Conservation (phyloP, 1,140 invertebrate species). For the Lamellibrachia luymesi region DNA sequence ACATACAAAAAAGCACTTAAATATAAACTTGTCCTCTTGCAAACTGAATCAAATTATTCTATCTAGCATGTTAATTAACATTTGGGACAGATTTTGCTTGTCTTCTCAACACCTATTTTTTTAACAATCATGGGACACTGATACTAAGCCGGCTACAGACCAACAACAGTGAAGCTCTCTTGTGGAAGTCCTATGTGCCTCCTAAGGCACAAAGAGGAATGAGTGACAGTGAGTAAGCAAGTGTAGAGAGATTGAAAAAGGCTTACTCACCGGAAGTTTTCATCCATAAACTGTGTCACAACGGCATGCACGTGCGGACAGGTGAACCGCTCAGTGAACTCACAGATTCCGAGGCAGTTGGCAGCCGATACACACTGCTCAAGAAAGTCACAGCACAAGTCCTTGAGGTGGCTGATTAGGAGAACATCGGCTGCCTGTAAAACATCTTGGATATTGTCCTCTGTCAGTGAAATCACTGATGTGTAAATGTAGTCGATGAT, state of each 20-base stretch:
- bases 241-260: background rate
- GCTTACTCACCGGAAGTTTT: slow-evolving; percentile 42
- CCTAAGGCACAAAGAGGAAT: background rate
- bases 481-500: slow-evolving; percentile 52
- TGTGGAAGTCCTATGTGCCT: background rate
- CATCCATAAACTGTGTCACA: slow-evolving; percentile 41
- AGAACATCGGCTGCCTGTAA: slow-evolving; percentile 47
- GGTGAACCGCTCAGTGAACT: slow-evolving; percentile 42
- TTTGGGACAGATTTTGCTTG: too few species aligned
- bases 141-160: background rate
- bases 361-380: slow-evolving; percentile 42
- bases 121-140: background rate
- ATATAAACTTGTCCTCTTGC: background rate
- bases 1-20: background rate
- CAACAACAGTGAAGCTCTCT: background rate
- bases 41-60: too few species aligned
- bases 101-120: too few species aligned
- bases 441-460: slow-evolving; percentile 49
- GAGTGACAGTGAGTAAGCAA: background rate
- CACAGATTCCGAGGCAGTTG: slow-evolving; percentile 47
- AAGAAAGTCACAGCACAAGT: slow-evolving; percentile 48
- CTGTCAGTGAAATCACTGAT: slow-evolving; percentile 38
- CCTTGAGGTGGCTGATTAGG: slow-evolving; percentile 43
- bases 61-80: too few species aligned
- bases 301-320: slow-evolving; percentile 42